A percentile compares a stretch with the other conserved stretches of the same genome.
phyloP scores from a whole-genome alignment of 2,888 invertebrate species.

The Cepaea hortensis region DNA sequence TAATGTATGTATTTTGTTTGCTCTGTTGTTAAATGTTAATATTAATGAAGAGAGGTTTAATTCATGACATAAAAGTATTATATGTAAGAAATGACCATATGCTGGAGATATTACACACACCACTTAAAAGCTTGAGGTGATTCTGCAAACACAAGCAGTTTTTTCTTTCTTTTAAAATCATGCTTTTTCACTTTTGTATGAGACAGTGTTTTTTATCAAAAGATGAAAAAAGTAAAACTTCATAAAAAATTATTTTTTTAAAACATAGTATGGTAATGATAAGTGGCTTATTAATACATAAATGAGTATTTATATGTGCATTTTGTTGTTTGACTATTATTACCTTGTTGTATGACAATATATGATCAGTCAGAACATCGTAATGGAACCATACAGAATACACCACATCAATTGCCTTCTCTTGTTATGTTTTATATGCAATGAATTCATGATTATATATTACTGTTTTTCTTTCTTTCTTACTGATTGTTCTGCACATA shows the following conservation, averaged over 20 bases:
- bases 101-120: conserved; percentile 23
- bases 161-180: background rate
- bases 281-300: conserved; percentile 13
- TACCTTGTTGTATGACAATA: conserved; percentile 5
- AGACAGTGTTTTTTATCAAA: background rate
- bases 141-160: conserved; percentile 5
- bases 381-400: conserved; percentile 5
- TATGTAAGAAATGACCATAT: conserved; percentile 14
- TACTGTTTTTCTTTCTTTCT: conserved; percentile 16
- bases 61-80: conserved; percentile 37
- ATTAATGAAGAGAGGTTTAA: conserved; percentile 10
- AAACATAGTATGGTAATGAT: background rate
- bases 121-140: background rate
- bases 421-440: conserved; percentile 44
- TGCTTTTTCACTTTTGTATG: conserved; percentile 45
- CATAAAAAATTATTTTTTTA: background rate
- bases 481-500: conserved; percentile 38
- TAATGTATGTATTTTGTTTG: conserved; percentile 22
- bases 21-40: conserved; percentile 26
- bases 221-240: no score
- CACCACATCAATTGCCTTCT: conserved; percentile 39
- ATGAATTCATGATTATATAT: conserved; percentile 32
- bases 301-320: conserved; percentile 1
- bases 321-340: conserved; percentile 8
- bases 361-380: background rate